A percentile compares a stretch with the other conserved stretches of the same genome.
These are phyloP conservation scores for Mythimna ferrago DNA, from an alignment of 2,888 invertebrate genomes.

Conservation along the genomic window DNA sequence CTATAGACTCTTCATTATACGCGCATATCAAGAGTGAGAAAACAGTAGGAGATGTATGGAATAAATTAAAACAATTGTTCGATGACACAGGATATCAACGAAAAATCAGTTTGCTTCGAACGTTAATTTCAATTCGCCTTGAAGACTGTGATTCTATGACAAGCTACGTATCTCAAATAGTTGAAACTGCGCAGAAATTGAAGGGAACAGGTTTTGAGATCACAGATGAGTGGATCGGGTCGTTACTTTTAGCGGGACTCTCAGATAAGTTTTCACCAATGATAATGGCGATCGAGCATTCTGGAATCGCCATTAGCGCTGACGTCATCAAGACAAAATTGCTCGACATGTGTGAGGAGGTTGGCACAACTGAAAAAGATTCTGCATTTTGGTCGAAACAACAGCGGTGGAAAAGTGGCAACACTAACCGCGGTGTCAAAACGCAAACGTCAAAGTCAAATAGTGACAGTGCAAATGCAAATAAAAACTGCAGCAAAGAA, in stretches of 20 bases:
- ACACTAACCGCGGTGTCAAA: background rate
- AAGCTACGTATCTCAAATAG: background rate
- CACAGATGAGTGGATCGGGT: conserved; percentile 9
- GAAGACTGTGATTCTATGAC: background rate
- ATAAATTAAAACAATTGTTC: background rate
- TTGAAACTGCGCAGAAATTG: conserved; percentile 7
- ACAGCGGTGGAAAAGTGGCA: background rate
- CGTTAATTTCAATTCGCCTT: background rate
- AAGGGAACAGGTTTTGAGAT: conserved; percentile 17
- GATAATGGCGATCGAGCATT: conserved; percentile 25
- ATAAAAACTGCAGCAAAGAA: too few relatives aligned
- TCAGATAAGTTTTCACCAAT: background rate
- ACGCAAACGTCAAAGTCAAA: background rate
- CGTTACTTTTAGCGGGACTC: conserved; percentile 13
- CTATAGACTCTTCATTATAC: background rate
- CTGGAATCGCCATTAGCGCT: background rate
- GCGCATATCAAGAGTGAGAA: background rate
- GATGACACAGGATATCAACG: background rate
- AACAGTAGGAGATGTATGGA: background rate
- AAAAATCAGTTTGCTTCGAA: background rate
- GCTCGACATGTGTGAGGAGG: background rate
- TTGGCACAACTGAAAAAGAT: background rate
- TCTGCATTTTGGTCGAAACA: background rate
- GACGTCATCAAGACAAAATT: conserved; percentile 8
- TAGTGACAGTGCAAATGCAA: background rate